Base-by-base conservation (phyloP, 2,888 invertebrate genomes). In the Agrilus mali region DNA sequence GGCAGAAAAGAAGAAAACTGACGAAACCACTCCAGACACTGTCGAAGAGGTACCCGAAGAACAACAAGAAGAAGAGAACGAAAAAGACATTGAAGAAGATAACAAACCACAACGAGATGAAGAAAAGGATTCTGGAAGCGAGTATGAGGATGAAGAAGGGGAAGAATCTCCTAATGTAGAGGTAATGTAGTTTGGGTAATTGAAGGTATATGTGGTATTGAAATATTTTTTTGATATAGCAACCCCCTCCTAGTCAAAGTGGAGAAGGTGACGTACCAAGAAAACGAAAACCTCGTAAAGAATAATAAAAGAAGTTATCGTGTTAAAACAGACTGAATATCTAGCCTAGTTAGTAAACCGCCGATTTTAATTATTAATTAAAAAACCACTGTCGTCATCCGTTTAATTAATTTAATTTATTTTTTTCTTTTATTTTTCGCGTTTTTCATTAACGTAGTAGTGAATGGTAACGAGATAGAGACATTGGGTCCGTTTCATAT, bases 1-100 rank as follows among this genome's bases (percentile, higher is more conserved):
- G 16, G 70, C 61, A 16, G 74, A 75, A 33, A 65, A 73, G 15
- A 86, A 86, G 66, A 86, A 86, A 70, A 82, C 82, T 42, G 86
- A 86, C 63, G 80, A 74, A 38, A 60, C 71, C 22, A 72, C 73
- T 37, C 77, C 78, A 48, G 85, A 83, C 57, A 76, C 78, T 43
- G 61, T 63, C 47, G 66, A 66, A 1, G 69, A 68, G 15, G 51
- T 50, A 34, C 45, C 54, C 31, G 61, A 57, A 41, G 61, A 55
- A 35, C 59, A 54, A 44, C 59, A 53, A 10, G 55, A 52, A n/a
- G 56, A 56, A 37, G 54, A 55, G 14, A 52, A 51, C 32, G 63
- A 57, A 34, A 66, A 62, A 41, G 67, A 58, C 40, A 64, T 58
- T 31, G 59, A 61, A 38, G 63, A 63, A 44, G 62, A 62, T 42